phyloP scores from a whole-genome alignment of 2,888 invertebrate species.

The Chrysodeixis includens region DNA sequence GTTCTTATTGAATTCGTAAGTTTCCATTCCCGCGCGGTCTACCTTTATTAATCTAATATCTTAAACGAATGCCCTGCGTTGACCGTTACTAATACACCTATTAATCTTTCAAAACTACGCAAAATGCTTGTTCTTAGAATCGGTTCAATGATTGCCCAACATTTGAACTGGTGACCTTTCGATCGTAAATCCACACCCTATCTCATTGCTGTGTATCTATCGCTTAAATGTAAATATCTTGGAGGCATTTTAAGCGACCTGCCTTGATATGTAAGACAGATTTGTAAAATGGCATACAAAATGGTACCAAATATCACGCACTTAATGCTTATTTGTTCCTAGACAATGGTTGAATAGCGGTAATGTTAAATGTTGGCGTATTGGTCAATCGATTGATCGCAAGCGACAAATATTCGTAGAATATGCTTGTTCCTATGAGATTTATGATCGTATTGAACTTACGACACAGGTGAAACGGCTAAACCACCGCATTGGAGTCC shows the following conservation, averaged over 20 bases:
- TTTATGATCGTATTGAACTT: conserved; percentile 4
- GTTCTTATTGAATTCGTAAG: conserved; percentile 18
- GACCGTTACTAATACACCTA: conserved; percentile 42
- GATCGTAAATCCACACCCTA: conserved; percentile 58
- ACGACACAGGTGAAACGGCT: neutral
- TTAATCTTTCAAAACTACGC: conserved; percentile 52
- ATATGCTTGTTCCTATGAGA: neutral
- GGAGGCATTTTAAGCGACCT: conserved; percentile 51
- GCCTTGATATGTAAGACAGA: conserved; percentile 54
- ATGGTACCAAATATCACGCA: conserved; percentile 48
- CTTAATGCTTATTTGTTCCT: conserved; percentile 39
- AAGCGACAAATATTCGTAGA: neutral
- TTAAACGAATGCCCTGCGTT: conserved; percentile 39
- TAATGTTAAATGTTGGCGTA: conserved; percentile 25
- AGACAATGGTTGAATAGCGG: conserved; percentile 37
- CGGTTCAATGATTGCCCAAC: conserved; percentile 55
- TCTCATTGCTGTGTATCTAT: conserved; percentile 46
- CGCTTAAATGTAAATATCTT: conserved; percentile 57
- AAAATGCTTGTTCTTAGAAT: conserved; percentile 49
- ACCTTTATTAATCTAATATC: conserved; percentile 44
- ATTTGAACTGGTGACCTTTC: conserved; percentile 57
- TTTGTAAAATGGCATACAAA: conserved; percentile 52
- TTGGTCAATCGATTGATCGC: conserved; percentile 3
- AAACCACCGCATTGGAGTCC: too few relatives aligned
- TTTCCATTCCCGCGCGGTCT: conserved; percentile 16